phyloP scores from a whole-genome alignment of 2,888 invertebrate species.

The Microplitis deprimator region DNA sequence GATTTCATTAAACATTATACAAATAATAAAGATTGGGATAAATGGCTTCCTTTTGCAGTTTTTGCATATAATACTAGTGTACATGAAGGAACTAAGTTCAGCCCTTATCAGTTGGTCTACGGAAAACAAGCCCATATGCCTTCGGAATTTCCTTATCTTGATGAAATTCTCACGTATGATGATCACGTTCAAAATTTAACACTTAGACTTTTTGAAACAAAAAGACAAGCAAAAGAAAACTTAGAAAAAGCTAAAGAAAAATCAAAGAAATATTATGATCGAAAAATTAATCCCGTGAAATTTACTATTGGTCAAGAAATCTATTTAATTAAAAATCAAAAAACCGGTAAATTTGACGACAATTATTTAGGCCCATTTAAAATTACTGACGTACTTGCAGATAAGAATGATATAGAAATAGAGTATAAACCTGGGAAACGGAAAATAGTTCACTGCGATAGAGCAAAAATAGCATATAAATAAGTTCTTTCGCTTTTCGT shows the following conservation, averaged over 20 bases:
- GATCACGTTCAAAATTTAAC: slow-evolving; percentile 20
- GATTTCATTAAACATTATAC: slow-evolving; percentile 31
- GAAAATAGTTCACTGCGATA: neutral
- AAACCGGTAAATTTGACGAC: slow-evolving; percentile 37
- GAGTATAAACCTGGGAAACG: neutral
- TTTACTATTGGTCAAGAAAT: slow-evolving; percentile 35
- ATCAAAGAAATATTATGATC: slow-evolving; percentile 36
- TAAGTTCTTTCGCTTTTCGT: too few relatives aligned
- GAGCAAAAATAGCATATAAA: neutral
- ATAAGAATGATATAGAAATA: slow-evolving; percentile 27
- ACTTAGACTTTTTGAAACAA: neutral
- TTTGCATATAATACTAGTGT: slow-evolving; percentile 31
- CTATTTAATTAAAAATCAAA: slow-evolving; percentile 38
- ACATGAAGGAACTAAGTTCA: slow-evolving; percentile 32
- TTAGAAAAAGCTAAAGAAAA: slow-evolving; percentile 18
- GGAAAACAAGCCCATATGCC: slow-evolving; percentile 30
- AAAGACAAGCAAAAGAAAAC: slow-evolving; percentile 18
- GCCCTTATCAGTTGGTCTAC: slow-evolving; percentile 26
- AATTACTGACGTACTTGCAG: slow-evolving; percentile 17
- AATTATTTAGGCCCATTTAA: slow-evolving; percentile 38
- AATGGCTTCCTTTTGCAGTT: neutral
- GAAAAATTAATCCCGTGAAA: slow-evolving; percentile 13
- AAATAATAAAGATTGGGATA: slow-evolving; percentile 24
- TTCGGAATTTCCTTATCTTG: neutral
- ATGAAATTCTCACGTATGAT: slow-evolving; percentile 15